Conservation (phyloP, 2,113 vertebrate species). For the Silurus asotus region DNA sequence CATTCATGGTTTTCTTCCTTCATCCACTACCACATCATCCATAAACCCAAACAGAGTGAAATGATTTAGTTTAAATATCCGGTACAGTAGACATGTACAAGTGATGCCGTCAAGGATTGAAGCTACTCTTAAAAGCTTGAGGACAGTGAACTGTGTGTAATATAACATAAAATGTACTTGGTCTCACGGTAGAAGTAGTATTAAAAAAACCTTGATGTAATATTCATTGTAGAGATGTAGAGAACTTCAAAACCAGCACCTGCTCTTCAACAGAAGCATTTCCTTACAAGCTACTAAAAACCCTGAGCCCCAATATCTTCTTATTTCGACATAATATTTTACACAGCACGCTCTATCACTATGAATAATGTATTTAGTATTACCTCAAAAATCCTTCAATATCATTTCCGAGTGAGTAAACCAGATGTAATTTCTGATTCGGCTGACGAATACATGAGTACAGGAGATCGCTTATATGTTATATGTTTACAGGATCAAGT, state of each 20-base stretch:
- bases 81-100: neutral
- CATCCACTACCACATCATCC: too few species aligned
- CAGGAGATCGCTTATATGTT: too few species aligned
- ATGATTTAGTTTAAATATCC: neutral
- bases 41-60: neutral
- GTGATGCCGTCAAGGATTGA: neutral
- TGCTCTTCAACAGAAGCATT: neutral
- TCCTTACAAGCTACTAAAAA: neutral
- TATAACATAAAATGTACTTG: neutral
- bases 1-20: too few species aligned
- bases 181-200: neutral
- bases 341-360: neutral
- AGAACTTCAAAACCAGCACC: neutral
- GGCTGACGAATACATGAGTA: neutral
- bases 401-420: neutral
- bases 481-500: neutral
- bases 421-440: neutral
- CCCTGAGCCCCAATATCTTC: neutral
- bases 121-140: neutral
- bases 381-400: neutral
- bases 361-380: neutral
- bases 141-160: neutral
- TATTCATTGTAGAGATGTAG: neutral
- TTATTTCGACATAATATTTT: neutral
- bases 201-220: neutral